Evolutionary conservation across 2,797 vertebrate species (phyloP).

Genomic region (Sebastes minor): DNA sequence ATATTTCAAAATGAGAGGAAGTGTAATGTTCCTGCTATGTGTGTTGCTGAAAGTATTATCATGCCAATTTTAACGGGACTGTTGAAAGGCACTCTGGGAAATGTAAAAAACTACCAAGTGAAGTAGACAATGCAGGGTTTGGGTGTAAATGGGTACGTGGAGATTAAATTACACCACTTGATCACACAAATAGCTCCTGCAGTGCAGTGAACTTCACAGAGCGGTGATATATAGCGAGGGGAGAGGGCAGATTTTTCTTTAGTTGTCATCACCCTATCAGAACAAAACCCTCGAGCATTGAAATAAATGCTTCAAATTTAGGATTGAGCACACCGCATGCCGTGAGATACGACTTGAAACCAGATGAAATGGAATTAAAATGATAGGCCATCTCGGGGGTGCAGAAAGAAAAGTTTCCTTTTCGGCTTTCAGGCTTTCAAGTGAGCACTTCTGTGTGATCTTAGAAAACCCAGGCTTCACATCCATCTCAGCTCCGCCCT

Average conservation of each 20-base stretch:
- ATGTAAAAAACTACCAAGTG: neutral
- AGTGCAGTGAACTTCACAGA: constrained; percentile 1
- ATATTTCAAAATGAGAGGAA: neutral
- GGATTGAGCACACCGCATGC: constrained; percentile 3
- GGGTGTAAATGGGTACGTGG: neutral
- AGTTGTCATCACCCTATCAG: constrained; percentile 23
- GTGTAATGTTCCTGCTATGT: neutral
- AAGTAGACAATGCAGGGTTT: neutral
- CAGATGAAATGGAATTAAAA: constrained; percentile 48
- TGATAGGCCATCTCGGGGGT: constrained; percentile 22
- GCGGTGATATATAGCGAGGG: neutral
- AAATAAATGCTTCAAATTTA: constrained; percentile 32
- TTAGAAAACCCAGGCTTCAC: neutral
- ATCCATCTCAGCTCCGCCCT: constrained; percentile 17
- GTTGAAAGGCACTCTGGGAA: neutral
- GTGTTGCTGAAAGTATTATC: neutral
- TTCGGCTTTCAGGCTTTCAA: constrained; percentile 7
- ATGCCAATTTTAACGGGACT: neutral
- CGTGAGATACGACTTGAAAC: constrained; percentile 26
- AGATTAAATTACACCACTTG: constrained; percentile 33
- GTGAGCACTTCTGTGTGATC: constrained; percentile 1
- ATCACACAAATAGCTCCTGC: constrained; percentile 21
- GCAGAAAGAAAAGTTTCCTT: constrained; percentile 2
- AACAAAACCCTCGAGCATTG: neutral
- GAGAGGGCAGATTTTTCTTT: constrained; percentile 1